These are phyloP conservation scores for Potamilus streckersoni DNA, from an alignment of 1,140 invertebrate genomes.

Conservation along the genomic window DNA sequence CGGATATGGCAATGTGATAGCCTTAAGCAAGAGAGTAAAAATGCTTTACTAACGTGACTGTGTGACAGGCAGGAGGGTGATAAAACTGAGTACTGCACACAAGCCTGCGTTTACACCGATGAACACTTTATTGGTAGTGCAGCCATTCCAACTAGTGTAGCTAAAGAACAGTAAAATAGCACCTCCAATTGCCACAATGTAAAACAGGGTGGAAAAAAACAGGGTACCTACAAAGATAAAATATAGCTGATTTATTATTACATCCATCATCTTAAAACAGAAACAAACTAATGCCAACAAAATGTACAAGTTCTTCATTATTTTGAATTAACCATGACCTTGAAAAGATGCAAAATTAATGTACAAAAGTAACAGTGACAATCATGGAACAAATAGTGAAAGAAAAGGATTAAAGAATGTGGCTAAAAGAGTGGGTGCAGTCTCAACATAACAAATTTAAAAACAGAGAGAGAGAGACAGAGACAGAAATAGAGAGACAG, in stretches of 20 bases:
- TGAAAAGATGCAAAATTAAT: too few species aligned
- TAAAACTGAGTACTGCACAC: conserved; percentile 83
- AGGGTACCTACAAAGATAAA: conserved; percentile 73
- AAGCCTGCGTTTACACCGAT: conserved; percentile 95
- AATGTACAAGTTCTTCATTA: neutral
- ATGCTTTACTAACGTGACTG: conserved; percentile 60
- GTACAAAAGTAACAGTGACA: too few species aligned
- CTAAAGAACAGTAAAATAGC: conserved; percentile 87
- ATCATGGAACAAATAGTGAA: too few species aligned
- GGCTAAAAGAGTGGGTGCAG: too few species aligned
- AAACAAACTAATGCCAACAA: neutral
- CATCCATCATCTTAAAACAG: neutral
- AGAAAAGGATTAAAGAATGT: too few species aligned
- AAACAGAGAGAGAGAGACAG: too few species aligned
- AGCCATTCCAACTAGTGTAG: conserved; percentile 85
- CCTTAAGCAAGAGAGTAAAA: too few species aligned
- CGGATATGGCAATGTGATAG: too few species aligned
- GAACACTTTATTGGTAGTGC: conserved; percentile 94
- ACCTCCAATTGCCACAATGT: conserved; percentile 82
- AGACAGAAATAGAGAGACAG: too few species aligned
- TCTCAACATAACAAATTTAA: too few species aligned
- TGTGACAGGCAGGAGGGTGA: conserved; percentile 84
- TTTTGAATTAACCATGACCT: too few species aligned
- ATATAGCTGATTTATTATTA: neutral
- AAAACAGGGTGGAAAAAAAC: conserved; percentile 83